Evolutionary conservation across 2,888 invertebrate species (phyloP), one percentile per base, ranked within the genome.

Genomic region (Aphidoletes aphidimyza): DNA sequence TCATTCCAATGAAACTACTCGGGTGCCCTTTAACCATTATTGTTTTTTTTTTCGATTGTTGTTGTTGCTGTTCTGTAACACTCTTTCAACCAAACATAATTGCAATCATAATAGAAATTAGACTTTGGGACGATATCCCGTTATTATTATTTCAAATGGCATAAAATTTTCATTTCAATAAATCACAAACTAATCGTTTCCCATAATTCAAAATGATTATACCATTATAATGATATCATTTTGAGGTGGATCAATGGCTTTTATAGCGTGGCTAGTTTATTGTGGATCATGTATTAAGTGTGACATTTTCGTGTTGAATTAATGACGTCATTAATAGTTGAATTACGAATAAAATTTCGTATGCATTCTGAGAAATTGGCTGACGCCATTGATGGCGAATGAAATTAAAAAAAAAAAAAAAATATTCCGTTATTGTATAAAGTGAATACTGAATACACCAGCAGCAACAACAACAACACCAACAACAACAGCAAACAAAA

Each of bases 281-380:
- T 54, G n/a, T 22, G 22, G n/a, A 19, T 8, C 17, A 19, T 47
- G 47, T 47, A 17, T 47, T 8, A n/a, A 2, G 47, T 47, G 54
- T 22, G 54, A 54, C 54, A 54, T 54, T 6, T 54, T 22, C 22
- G 14, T 47, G 54, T 6, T 54, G 22, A 54, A 54, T 22, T 54
- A 54, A 54, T 54, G 54, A 54, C 54, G 54, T 54, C 54, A 54
- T 22, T 54, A 54, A 54, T 54, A 54, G 54, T n/a, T n/a, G n/a
- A n/a, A n/a, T n/a, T n/a, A n/a, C n/a, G n/a, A n/a, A n/a, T n/a
- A n/a, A n/a, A n/a, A n/a, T n/a, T n/a, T n/a, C n/a, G n/a, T n/a
- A n/a, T n/a, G n/a, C n/a, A n/a, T n/a, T n/a, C n/a, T n/a, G n/a
- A n/a, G n/a, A n/a, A n/a, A n/a, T n/a, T n/a, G n/a, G n/a, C n/a